These are phyloP conservation scores for Gari tellinella DNA, from an alignment of 2,888 invertebrate species.

Conservation along the genomic window DNA sequence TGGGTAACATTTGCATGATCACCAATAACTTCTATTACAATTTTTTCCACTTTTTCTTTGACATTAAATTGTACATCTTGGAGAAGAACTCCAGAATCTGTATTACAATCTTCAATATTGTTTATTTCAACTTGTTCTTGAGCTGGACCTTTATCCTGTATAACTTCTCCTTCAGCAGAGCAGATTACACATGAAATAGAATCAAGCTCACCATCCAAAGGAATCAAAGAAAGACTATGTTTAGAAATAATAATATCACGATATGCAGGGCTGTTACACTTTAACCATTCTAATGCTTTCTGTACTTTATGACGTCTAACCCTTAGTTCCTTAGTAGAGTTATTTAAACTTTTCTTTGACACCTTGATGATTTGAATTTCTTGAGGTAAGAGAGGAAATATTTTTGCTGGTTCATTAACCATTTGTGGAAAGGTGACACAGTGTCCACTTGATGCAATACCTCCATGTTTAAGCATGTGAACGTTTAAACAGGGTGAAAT, in stretches of 20 bases:
- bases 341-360: slow-evolving; percentile 35
- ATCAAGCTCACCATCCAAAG: slow-evolving; percentile 29
- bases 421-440: slow-evolving; percentile 54
- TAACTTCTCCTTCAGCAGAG: neutral
- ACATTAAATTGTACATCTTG: slow-evolving; percentile 43
- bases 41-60: slow-evolving; percentile 26
- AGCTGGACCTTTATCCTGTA: slow-evolving; percentile 30
- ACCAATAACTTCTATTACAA: neutral
- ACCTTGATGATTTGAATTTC: slow-evolving; percentile 40
- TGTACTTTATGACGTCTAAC: slow-evolving; percentile 38
- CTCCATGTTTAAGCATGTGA: slow-evolving; percentile 48
- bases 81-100: slow-evolving; percentile 36
- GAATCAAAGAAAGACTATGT: slow-evolving; percentile 30
- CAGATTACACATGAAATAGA: neutral
- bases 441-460: slow-evolving; percentile 33
- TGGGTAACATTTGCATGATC: too few relatives aligned
- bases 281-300: slow-evolving; percentile 38
- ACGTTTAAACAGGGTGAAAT: slow-evolving; percentile 26
- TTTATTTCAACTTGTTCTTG: slow-evolving; percentile 30
- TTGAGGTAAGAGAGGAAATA: slow-evolving; percentile 28
- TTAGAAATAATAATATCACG: slow-evolving; percentile 32
- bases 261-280: slow-evolving; percentile 15
- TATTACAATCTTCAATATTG: slow-evolving; percentile 12
- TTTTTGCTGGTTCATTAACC: slow-evolving; percentile 46
- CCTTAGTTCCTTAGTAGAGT: slow-evolving; percentile 44